Conservation (phyloP, 2,113 vertebrate genomes). For the Lophochroa leadbeateri region DNA sequence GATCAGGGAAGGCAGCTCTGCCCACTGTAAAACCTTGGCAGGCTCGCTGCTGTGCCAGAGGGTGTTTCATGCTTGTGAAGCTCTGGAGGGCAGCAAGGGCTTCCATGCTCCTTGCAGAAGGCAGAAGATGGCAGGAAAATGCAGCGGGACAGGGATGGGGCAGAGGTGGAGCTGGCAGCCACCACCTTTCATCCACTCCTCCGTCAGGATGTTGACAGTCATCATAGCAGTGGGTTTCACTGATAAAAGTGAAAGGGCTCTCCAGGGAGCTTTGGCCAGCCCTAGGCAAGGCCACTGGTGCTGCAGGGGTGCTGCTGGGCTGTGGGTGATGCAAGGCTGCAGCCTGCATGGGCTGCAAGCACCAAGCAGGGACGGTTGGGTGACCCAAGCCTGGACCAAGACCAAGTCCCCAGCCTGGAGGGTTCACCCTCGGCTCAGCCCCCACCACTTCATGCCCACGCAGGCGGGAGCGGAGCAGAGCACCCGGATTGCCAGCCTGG, state of each 20-base stretch:
- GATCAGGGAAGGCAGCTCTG: not conserved
- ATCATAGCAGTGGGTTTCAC: not conserved
- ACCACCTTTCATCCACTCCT: not conserved
- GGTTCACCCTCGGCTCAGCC: rapidly evolving
- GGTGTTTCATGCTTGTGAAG: not conserved
- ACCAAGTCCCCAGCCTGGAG: not conserved
- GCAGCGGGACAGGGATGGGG: not conserved
- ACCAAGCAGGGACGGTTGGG: rapidly evolving
- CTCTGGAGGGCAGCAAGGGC: not conserved
- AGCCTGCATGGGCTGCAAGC: rapidly evolving
- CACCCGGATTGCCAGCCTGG: slow-evolving; percentile 67
- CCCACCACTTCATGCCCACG: rapidly evolving
- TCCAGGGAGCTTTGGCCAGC: rapidly evolving
- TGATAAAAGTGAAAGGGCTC: not conserved
- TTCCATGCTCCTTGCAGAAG: not conserved
- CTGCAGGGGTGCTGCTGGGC: not conserved
- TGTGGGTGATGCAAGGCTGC: not conserved
- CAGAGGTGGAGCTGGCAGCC: not conserved
- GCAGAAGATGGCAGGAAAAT: not conserved
- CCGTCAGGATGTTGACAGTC: not conserved
- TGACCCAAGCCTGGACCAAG: not conserved
- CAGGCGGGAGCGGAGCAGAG: slow-evolving; percentile 76
- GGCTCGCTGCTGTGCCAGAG: not conserved
- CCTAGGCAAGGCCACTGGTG: not conserved
- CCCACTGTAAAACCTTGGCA: not conserved